Conservation (phyloP, 2,888 invertebrate genomes). For the Troilus luridus region DNA sequence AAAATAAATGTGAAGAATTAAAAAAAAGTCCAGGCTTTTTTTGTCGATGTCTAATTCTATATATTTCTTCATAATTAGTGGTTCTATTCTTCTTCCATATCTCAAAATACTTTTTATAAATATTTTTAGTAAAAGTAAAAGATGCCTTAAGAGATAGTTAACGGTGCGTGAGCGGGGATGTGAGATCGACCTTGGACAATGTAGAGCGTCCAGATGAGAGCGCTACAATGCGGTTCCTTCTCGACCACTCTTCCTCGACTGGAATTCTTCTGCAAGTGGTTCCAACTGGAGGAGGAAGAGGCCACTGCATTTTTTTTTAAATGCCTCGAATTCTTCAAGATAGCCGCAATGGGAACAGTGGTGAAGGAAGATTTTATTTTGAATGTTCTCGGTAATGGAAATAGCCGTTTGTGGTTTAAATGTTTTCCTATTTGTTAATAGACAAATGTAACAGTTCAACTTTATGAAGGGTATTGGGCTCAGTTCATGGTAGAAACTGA, state of each 20-base stretch:
- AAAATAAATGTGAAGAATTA: too few species aligned
- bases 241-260: not conserved
- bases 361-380: not conserved
- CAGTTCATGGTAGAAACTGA: too few species aligned
- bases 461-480: too few species aligned
- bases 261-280: not conserved
- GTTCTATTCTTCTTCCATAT: too few species aligned
- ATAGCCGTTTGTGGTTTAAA: not conserved
- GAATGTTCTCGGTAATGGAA: not conserved
- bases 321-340: not conserved
- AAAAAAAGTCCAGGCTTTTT: too few species aligned
- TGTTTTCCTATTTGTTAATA: not conserved
- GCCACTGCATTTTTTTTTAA: not conserved
- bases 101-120: not conserved
- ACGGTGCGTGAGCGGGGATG: not conserved
- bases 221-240: not conserved
- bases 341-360: not conserved
- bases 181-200: not conserved
- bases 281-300: not conserved
- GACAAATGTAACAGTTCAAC: too few species aligned
- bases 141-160: not conserved
- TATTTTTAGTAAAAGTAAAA: not conserved
- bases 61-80: too few species aligned
- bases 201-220: conserved; percentile 1
- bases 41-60: too few species aligned